These are phyloP conservation scores for Myotis planiceps DNA, from an alignment of 2,797 vertebrate species.

Conservation along the genomic window DNA sequence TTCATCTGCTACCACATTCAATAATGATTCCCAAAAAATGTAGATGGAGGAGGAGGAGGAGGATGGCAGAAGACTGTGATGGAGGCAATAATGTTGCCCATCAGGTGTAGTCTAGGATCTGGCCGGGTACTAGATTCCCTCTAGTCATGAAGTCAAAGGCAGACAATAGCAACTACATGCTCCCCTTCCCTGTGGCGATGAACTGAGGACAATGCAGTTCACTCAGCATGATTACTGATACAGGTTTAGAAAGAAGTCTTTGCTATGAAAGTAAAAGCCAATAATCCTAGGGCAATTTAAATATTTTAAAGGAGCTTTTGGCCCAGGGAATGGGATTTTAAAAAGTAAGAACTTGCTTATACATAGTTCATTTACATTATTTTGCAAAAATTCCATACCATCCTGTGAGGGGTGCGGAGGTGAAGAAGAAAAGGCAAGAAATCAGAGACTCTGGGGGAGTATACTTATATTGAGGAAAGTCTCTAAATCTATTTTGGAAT, in stretches of 20 bases:
- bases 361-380: slow-evolving; percentile 38
- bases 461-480: background rate
- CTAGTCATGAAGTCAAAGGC: background rate
- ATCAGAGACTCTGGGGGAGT: background rate
- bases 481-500: slow-evolving; percentile 31
- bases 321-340: background rate
- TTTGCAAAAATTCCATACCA: slow-evolving; percentile 52
- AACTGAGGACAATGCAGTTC: background rate
- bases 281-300: slow-evolving; percentile 35
- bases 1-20: slow-evolving; percentile 67
- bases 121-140: background rate
- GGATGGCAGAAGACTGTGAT: background rate
- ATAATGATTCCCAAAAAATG: slow-evolving; percentile 23
- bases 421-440: slow-evolving; percentile 30
- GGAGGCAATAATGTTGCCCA: background rate
- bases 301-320: slow-evolving; percentile 60
- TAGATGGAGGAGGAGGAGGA: no score
- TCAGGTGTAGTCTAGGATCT: background rate
- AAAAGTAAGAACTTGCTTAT: slow-evolving; percentile 36
- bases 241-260: slow-evolving; percentile 52
- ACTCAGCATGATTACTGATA: slow-evolving; percentile 50
- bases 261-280: slow-evolving; percentile 38
- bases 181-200: background rate
- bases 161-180: background rate
- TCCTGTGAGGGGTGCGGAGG: background rate